Evolutionary conservation across 2,888 invertebrate species (phyloP), one percentile per base, ranked within the genome.

Genomic region (Heliconius ismenius): DNA sequence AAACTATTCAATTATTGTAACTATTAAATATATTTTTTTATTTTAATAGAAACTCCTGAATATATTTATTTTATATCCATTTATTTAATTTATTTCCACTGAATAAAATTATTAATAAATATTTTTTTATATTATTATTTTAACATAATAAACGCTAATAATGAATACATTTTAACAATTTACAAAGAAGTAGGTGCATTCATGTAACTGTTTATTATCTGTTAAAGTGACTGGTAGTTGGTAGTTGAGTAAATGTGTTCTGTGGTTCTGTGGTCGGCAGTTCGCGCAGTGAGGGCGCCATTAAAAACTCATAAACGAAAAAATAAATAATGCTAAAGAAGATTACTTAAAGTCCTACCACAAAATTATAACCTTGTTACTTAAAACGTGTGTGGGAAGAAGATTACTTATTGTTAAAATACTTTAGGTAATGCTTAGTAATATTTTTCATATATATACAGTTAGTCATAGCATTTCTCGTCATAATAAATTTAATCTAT

Each of bases 401-500:
- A 67, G 24, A 24, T 39, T 39, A 58, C 24, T 58, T 58, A 18
- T 58, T 58, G 24, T 58, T 9, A 1, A 7, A n/a, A 32, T 32
- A 58, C 24, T 36, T 13, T 58, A 58, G 58, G 58, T 70, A 36
- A 79, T 79, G 79, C 69, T 79, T 36, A 79, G 43, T 60, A 74
- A 28, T 72, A 67, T 78, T 63, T 24, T 58, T 70, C 58, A 13
- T 54, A 58, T 28, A 43, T 65, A 39, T 76, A 72, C 36, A 28
- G 21, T 72, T 58, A 62, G 15, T 24, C 54, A 26, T 60, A 54
- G 10, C 58, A 26, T 72, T 75, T 26, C 26, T 72, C 43, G 49
- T 36, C 26, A 73, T 26, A 62, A 3, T 18, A 49, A 73, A 62
- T 49, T 24, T 15, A 36, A 60, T 67, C 36, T 39, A n/a, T 69